Evolutionary conservation across 2,797 vertebrate species (phyloP), one percentile per base, ranked within the genome.

Genomic region (Numenius phaeopus): DNA sequence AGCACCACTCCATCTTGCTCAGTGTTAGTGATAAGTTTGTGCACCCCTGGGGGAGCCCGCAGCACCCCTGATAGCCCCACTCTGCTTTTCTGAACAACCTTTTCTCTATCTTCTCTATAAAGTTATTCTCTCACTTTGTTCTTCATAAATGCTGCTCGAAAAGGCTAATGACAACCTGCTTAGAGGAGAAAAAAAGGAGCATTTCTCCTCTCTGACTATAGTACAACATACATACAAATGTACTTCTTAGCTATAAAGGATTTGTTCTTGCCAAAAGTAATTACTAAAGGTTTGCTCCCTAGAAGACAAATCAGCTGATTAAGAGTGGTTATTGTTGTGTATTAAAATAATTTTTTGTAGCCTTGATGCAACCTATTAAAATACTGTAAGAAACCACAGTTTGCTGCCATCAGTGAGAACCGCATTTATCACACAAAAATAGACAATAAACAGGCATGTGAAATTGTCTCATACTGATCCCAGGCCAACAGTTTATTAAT

Each of bases 31-130:
- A 22, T 44, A 79, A 59, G 4, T 66, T 27, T 65, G 7, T 18
- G 6, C 26, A 17, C 26, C n/a, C 70, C 49, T 4, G 3, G 8
- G n/a, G 47, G 37, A 90, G 10, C 14, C 61, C 0, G 0, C 37
- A 76, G 66, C n/a, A 47, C 8, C 71, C 50, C 66, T 84, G 13
- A 11, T 80, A 83, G 44, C 17, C 49, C 32, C 24, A 18, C 46
- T 58, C 50, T 42, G 19, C 12, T 69, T 72, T 81, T 58, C 46
- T 37, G 30, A 89, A 22, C 26, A 77, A 19, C 23, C 2, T 50
- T 92, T 85, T 76, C 34, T 42, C 23, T 76, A 10, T 21, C n/a
- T 92, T 85, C 47, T 10, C 32, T 52, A 13, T 29, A 32, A 87
- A 85, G n/a, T 75, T 80, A 54, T 85, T 57, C 10, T 66, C 30